Evolutionary conservation across 2,797 vertebrate genomes (phyloP).

Genomic region (Meda fulgida): DNA sequence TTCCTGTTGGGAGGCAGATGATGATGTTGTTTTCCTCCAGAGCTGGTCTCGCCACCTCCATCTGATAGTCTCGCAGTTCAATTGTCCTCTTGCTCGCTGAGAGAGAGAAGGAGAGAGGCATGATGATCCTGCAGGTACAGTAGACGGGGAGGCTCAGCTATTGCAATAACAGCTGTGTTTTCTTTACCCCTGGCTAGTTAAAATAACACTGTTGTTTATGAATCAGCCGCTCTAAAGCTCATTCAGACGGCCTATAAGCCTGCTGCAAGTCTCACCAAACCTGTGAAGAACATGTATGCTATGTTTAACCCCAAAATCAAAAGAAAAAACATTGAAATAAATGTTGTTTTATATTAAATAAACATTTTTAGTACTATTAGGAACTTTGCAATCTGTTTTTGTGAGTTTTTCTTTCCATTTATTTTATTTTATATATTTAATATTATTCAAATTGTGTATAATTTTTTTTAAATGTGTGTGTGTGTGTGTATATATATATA

Average conservation of each 20-base stretch:
- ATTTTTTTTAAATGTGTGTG: too few species aligned
- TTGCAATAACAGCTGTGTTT: conserved; percentile 19
- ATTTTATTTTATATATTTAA: too few species aligned
- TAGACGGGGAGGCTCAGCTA: conserved; percentile 54
- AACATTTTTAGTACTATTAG: too few species aligned
- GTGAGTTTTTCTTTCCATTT: too few species aligned
- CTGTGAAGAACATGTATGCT: background rate
- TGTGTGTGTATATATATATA: too few species aligned
- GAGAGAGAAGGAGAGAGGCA: background rate
- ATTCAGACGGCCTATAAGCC: conserved; percentile 2
- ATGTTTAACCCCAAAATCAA: too few species aligned
- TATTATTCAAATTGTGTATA: too few species aligned
- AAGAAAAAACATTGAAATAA: too few species aligned
- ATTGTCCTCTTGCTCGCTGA: conserved; percentile 74
- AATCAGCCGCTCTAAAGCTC: conserved; percentile 62
- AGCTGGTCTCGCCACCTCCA: conserved; percentile 89
- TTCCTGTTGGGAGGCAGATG: conserved; percentile 95
- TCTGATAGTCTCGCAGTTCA: conserved; percentile 89
- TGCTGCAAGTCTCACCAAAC: background rate
- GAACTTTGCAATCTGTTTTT: too few species aligned
- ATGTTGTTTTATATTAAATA: too few species aligned
- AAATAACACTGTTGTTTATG: conserved; percentile 28
- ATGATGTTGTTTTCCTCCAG: conserved; percentile 93
- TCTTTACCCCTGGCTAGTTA: conserved; percentile 32
- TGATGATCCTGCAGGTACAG: conserved; percentile 18